Conservation (phyloP, 2,113 vertebrate genomes). For the Pseudolaguvia tuberculata region DNA sequence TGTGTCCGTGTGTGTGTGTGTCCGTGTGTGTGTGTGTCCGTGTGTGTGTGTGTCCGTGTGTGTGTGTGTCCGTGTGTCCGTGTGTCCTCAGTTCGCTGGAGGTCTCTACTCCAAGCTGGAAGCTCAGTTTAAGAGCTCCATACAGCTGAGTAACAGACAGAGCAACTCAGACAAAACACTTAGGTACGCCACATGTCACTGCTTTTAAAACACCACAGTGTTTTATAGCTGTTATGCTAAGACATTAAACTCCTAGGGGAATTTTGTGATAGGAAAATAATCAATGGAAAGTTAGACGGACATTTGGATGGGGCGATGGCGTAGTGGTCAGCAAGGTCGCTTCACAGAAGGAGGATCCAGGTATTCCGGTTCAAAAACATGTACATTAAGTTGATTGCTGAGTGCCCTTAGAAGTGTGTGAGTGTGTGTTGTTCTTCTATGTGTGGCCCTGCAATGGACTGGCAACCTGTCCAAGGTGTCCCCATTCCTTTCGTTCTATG, state of each 20-base stretch:
- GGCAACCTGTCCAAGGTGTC: no score
- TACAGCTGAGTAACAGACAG: slow-evolving; percentile 71
- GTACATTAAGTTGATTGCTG: no score
- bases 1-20: no score
- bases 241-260: neutral
- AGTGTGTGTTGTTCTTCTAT: no score
- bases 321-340: no score
- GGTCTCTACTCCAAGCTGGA: slow-evolving; percentile 91
- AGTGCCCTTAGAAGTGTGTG: no score
- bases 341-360: no score
- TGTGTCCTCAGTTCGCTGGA: slow-evolving; percentile 72
- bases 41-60: neutral
- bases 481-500: no score
- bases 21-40: no score
- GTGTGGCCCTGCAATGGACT: no score
- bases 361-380: no score
- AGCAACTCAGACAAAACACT: slow-evolving; percentile 75
- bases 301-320: no score
- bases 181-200: slow-evolving; percentile 50
- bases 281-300: neutral
- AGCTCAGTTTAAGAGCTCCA: slow-evolving; percentile 79
- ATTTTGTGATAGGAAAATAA: neutral
- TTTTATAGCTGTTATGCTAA: neutral
- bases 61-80: slow-evolving; percentile 19
- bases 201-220: neutral